Conservation (phyloP, 2,113 vertebrate species). For the Gambusia affinis region DNA sequence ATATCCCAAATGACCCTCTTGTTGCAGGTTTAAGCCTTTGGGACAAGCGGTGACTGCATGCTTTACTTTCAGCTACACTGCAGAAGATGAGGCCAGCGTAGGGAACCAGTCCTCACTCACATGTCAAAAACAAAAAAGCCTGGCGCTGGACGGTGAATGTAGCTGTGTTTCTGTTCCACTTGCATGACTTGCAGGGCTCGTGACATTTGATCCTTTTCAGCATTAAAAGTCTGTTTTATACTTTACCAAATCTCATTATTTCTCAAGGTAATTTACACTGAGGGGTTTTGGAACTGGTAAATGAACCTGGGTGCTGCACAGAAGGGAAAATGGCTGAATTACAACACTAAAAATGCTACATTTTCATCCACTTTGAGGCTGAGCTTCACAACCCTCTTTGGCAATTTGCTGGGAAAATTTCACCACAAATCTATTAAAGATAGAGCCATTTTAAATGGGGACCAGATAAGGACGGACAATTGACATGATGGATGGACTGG, state of each 20-base stretch:
- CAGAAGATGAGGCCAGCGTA: conserved; percentile 28
- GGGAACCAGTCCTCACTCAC: conserved; percentile 64
- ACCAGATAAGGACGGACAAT: not conserved
- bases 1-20: conserved; percentile 47
- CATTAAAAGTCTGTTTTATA: no score
- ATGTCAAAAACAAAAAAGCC: conserved; percentile 65
- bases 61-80: conserved; percentile 20
- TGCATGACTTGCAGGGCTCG: no score
- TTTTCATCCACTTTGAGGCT: not conserved
- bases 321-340: no score
- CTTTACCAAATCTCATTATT: no score
- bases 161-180: no score
- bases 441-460: not conserved
- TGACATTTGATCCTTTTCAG: no score
- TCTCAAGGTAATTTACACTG: no score
- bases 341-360: no score
- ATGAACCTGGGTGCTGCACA: no score
- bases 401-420: not conserved
- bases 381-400: not conserved
- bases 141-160: not conserved
- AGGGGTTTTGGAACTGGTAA: no score
- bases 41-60: conserved; percentile 11
- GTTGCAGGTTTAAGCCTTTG: conserved; percentile 28
- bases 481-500: not conserved
- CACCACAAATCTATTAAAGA: no score